phyloP scores from a whole-genome alignment of 2,888 invertebrate species.

The Caenorhabditis becei region DNA sequence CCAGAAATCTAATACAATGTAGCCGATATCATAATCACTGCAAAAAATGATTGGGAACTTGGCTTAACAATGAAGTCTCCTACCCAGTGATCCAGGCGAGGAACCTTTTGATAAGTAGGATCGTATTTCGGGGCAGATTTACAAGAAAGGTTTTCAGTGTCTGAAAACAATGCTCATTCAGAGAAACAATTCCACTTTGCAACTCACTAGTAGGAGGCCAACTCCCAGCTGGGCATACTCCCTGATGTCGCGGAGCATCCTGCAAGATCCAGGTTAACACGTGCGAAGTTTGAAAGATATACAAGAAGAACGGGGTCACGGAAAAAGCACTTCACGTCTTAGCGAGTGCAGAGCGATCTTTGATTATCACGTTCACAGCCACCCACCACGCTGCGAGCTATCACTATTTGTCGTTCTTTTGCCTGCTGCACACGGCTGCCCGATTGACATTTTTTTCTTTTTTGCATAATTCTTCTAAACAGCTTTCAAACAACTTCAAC shows the following conservation, averaged over 20 bases:
- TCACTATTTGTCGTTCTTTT: conserved; percentile 21
- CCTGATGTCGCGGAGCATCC: conserved; percentile 21
- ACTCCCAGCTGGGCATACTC: conserved; percentile 12
- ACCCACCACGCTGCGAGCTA: conserved; percentile 24
- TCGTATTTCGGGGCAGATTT: not conserved
- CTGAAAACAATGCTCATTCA: not conserved
- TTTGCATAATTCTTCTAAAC: not conserved
- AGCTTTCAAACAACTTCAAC: no score
- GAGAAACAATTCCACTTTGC: not conserved
- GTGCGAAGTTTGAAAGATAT: not conserved
- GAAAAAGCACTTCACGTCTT: not conserved
- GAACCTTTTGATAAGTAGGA: not conserved
- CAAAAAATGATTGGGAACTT: not conserved
- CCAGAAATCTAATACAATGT: not conserved
- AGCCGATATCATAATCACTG: conserved; percentile 12
- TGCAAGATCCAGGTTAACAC: conserved; percentile 1
- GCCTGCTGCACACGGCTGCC: not conserved
- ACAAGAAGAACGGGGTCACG: conserved; percentile 3
- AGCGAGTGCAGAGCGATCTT: conserved; percentile 8
- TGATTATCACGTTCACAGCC: conserved; percentile 20
- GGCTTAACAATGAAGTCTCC: not conserved
- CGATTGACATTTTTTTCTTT: conserved; percentile 5
- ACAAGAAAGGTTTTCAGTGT: not conserved
- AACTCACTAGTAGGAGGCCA: conserved; percentile 22
- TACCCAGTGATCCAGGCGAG: conserved; percentile 6